These are phyloP conservation scores for Pseudorasbora parva DNA, from an alignment of 2,113 vertebrate species.

Conservation along the genomic window DNA sequence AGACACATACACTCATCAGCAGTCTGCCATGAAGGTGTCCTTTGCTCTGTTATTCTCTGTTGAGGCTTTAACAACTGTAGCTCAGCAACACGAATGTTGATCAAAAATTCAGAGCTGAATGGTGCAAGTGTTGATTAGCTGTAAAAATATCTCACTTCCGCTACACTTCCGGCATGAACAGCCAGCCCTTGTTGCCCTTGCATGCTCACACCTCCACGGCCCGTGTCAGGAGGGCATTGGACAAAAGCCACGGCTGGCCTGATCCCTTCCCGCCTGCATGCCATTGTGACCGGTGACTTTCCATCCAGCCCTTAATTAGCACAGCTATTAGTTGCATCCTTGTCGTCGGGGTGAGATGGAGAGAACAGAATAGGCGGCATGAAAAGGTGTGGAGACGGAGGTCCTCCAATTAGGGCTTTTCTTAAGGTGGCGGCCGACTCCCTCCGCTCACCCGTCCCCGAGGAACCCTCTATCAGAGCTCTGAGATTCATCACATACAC, in stretches of 20 bases:
- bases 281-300: neutral
- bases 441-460: slow-evolving; percentile 59
- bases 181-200: slow-evolving; percentile 28
- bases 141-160: slow-evolving; percentile 27
- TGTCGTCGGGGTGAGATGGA: neutral
- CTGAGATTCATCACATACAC: slow-evolving; percentile 8
- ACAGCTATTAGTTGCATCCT: slow-evolving; percentile 33
- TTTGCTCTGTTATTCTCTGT: neutral
- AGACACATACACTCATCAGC: slow-evolving; percentile 12
- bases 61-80: neutral
- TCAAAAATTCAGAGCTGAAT: slow-evolving; percentile 13
- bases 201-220: slow-evolving; percentile 12
- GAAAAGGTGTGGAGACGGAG: slow-evolving; percentile 51
- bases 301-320: slow-evolving; percentile 51
- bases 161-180: slow-evolving; percentile 28
- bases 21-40: neutral
- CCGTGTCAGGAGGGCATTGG: slow-evolving; percentile 26
- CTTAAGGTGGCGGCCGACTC: slow-evolving; percentile 41
- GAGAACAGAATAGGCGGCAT: slow-evolving; percentile 43
- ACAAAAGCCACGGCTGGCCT: slow-evolving; percentile 32
- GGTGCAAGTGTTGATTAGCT: slow-evolving; percentile 18
- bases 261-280: slow-evolving; percentile 18
- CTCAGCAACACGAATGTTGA: slow-evolving; percentile 1
- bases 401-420: slow-evolving; percentile 58
- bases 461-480: slow-evolving; percentile 64